These are phyloP conservation scores for Chionomys nivalis DNA, from an alignment of 2,113 vertebrate genomes.

Conservation along the genomic window DNA sequence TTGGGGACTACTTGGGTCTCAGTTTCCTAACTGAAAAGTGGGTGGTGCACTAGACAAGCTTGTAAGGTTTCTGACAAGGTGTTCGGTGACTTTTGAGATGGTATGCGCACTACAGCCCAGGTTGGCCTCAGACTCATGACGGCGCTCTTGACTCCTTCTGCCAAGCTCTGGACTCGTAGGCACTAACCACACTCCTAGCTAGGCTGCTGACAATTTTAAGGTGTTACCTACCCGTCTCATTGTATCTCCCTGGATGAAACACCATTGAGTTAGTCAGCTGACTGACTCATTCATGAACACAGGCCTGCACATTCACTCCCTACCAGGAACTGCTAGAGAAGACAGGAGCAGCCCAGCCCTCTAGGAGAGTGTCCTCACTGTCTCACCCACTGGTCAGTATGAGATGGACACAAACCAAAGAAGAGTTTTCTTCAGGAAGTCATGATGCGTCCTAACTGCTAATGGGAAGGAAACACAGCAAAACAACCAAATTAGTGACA, in stretches of 20 bases:
- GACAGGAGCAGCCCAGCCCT: not conserved
- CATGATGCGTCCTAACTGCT: not conserved
- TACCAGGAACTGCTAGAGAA: not conserved
- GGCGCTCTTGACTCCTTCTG: no score
- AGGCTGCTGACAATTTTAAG: not conserved
- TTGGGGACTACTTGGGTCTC: not conserved
- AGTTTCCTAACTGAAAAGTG: constrained; percentile 1
- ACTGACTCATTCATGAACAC: not conserved
- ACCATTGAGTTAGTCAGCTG: not conserved
- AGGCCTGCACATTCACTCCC: not conserved
- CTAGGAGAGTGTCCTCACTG: not conserved
- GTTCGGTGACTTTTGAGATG: not conserved
- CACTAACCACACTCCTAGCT: not conserved
- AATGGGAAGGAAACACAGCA: not conserved
- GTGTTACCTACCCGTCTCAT: not conserved
- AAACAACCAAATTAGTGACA: not conserved
- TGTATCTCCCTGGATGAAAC: not conserved
- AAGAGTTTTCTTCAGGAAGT: not conserved
- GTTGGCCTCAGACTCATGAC: not conserved
- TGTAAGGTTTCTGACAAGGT: not conserved
- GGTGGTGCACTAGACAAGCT: not conserved
- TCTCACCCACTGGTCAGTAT: not conserved
- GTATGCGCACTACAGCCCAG: no score
- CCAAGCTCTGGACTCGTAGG: not conserved
- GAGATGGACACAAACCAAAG: not conserved